Evolutionary conservation across 2,797 vertebrate genomes (phyloP).

Genomic region (Arrhamphus sclerolepis): DNA sequence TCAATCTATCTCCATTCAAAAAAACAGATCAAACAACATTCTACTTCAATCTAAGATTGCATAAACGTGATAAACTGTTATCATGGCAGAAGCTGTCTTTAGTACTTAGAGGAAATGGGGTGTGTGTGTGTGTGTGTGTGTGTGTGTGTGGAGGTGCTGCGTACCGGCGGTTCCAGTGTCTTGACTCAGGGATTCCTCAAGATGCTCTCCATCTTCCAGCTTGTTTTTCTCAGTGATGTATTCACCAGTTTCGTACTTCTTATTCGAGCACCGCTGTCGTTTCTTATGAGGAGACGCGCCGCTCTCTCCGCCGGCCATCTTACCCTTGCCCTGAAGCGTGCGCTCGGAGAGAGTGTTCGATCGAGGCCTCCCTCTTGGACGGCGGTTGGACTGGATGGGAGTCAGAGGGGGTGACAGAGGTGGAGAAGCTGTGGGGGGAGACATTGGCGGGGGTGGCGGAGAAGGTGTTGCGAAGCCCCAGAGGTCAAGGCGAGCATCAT

Average conservation of each 20-base stretch:
- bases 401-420: constrained; percentile 34
- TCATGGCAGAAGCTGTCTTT: neutral
- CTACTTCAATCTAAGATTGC: neutral
- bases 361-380: constrained; percentile 87
- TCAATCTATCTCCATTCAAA: no score
- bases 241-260: constrained; percentile 95
- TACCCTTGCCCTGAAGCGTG: constrained; percentile 74
- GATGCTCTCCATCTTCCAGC: constrained; percentile 78
- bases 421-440: constrained; percentile 42
- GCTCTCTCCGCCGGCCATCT: constrained; percentile 68
- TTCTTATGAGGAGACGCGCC: constrained; percentile 86
- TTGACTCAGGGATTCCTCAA: constrained; percentile 49
- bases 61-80: neutral
- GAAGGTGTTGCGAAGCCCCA: constrained; percentile 82
- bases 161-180: constrained; percentile 65
- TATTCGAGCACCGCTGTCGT: constrained; percentile 89
- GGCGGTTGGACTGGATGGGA: constrained; percentile 63
- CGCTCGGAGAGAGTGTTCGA: constrained; percentile 81
- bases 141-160: neutral
- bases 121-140: no score
- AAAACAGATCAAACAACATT: neutral
- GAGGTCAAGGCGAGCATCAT: constrained; percentile 85
- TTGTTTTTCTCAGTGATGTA: constrained; percentile 92
- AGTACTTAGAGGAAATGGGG: no score
- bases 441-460: constrained; percentile 63